A percentile compares a stretch with the other conserved stretches of the same genome.
Conservation (phyloP, 2,113 vertebrate genomes). For the Salvelinus namaycush region DNA sequence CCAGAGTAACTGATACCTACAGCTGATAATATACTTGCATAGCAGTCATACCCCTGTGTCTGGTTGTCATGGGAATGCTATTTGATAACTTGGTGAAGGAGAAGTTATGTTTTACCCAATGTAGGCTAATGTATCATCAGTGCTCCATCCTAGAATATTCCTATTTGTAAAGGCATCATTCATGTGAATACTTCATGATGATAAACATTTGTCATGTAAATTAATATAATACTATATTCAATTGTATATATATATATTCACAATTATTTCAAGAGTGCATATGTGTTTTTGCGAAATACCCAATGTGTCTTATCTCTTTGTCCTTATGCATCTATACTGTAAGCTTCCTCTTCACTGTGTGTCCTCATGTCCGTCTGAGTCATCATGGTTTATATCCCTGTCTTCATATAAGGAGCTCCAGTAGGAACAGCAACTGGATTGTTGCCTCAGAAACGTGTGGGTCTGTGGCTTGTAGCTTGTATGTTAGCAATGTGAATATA, state of each 20-base stretch:
- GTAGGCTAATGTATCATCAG: background rate
- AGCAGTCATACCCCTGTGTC: background rate
- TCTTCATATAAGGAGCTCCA: conserved; percentile 18
- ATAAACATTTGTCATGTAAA: background rate
- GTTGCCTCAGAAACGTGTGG: conserved; percentile 6
- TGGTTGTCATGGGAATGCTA: background rate
- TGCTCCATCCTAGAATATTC: background rate
- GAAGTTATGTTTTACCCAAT: background rate
- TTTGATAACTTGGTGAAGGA: background rate
- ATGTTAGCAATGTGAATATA: conserved; percentile 9
- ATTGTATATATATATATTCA: background rate
- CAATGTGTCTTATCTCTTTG: background rate
- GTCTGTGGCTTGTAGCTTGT: background rate
- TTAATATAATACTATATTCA: background rate
- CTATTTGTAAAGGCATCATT: background rate
- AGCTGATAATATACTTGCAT: background rate
- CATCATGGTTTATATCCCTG: too few species aligned
- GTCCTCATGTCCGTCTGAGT: background rate
- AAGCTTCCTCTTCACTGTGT: background rate
- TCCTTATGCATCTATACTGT: background rate
- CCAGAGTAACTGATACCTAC: background rate
- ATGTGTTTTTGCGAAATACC: background rate
- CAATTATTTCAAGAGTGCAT: background rate
- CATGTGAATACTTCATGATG: background rate
- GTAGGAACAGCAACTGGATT: background rate